Conservation (phyloP, 2,888 invertebrate species). For the Heliconius charithonia region DNA sequence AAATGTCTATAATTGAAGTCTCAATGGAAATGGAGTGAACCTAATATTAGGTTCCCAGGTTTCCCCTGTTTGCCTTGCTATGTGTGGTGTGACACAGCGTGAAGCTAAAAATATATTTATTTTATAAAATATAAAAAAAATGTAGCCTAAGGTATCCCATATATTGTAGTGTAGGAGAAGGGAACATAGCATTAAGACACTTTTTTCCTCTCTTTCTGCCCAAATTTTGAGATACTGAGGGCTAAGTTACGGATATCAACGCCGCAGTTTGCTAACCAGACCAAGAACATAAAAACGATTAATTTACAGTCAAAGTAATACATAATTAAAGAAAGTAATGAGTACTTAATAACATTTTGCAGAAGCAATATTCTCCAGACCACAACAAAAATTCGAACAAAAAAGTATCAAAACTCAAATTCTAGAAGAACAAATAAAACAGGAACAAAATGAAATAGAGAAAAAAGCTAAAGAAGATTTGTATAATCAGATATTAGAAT, state of each 20-base stretch:
- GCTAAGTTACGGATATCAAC: too few relatives aligned
- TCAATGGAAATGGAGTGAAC: too few relatives aligned
- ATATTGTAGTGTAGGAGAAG: too few relatives aligned
- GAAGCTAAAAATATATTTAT: background rate
- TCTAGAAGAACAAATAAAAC: constrained; percentile 30
- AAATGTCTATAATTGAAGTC: too few relatives aligned
- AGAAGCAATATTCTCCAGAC: constrained; percentile 55
- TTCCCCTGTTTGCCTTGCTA: background rate
- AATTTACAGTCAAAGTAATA: background rate
- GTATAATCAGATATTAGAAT: background rate
- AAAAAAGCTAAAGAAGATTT: constrained; percentile 9
- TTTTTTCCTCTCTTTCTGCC: too few relatives aligned
- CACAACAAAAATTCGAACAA: constrained; percentile 27
- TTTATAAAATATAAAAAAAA: background rate
- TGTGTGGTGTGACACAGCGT: background rate
- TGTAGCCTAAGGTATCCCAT: too few relatives aligned
- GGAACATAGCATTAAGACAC: too few relatives aligned
- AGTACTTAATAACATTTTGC: constrained; percentile 46
- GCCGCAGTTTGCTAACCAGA: background rate
- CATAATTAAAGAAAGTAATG: background rate
- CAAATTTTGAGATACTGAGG: too few relatives aligned
- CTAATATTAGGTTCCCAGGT: too few relatives aligned
- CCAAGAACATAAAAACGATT: too few relatives aligned
- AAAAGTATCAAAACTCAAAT: constrained; percentile 33
- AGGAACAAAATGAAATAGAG: constrained; percentile 24